phyloP scores from a whole-genome alignment of 2,797 vertebrate genomes.

The Hippocampus kuda region DNA sequence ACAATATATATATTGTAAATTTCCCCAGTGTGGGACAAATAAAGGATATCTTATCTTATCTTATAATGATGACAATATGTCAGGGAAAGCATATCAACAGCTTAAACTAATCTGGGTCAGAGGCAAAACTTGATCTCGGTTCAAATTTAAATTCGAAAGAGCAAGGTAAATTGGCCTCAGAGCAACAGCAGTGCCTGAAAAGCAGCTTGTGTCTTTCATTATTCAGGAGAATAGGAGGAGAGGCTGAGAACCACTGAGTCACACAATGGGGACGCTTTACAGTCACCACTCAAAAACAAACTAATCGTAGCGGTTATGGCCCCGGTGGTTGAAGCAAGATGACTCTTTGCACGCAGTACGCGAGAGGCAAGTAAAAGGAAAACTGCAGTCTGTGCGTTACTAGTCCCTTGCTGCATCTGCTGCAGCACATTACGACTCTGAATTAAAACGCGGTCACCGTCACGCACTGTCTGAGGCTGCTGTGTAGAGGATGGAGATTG shows the following conservation, averaged over 20 bases:
- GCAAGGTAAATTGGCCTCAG: conserved; percentile 26
- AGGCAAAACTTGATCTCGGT: conserved; percentile 10
- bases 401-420: conserved; percentile 33
- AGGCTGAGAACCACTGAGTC: conserved; percentile 44
- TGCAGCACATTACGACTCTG: conserved; percentile 48
- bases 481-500: conserved; percentile 17
- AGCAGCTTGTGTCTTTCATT: conserved; percentile 48
- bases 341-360: conserved; percentile 4
- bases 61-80: too few relatives aligned
- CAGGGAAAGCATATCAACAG: neutral
- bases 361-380: neutral
- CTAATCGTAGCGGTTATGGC: conserved; percentile 11
- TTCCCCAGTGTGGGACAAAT: too few relatives aligned
- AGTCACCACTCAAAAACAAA: conserved; percentile 16
- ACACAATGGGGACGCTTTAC: conserved; percentile 32
- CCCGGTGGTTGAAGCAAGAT: neutral
- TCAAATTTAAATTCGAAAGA: conserved; percentile 18
- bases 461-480: conserved; percentile 46
- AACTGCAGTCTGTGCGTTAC: conserved; percentile 22
- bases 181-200: conserved; percentile 32
- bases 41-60: too few relatives aligned
- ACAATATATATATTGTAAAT: too few relatives aligned
- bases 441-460: conserved; percentile 66
- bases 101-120: neutral
- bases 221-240: conserved; percentile 67